Evolutionary conservation across 2,113 vertebrate species (phyloP).

Genomic region (Nipponia nippon): DNA sequence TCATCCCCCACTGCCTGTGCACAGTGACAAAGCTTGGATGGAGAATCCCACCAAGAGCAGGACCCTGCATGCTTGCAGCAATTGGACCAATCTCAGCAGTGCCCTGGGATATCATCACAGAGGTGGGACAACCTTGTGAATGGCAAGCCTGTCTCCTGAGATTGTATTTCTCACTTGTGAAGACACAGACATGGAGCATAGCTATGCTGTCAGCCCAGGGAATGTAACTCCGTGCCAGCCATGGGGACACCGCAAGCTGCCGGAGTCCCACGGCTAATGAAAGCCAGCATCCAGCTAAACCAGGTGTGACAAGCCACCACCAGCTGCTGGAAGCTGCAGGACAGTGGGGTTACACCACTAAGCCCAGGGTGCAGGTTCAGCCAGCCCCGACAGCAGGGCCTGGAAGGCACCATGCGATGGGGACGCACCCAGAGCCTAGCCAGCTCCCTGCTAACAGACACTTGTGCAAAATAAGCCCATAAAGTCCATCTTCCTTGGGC

Average conservation of each 20-base stretch:
- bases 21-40: neutral
- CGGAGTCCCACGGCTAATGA: neutral
- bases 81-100: neutral
- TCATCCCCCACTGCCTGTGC: neutral
- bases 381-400: neutral
- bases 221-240: neutral
- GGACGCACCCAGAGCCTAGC: neutral
- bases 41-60: neutral
- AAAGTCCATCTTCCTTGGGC: neutral
- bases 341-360: neutral
- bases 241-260: neutral
- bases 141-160: neutral
- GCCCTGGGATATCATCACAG: neutral
- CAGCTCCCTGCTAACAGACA: neutral
- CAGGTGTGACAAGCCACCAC: neutral
- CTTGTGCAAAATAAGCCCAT: neutral
- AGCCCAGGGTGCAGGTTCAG: neutral
- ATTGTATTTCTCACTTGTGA: neutral
- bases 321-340: neutral
- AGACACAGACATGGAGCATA: neutral
- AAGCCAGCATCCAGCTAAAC: neutral
- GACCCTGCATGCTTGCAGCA: rapidly evolving
- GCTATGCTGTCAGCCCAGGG: neutral
- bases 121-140: neutral
- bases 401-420: neutral